Base-by-base conservation (phyloP, 2,797 vertebrate species). In the Halcyon smyrnensis region DNA sequence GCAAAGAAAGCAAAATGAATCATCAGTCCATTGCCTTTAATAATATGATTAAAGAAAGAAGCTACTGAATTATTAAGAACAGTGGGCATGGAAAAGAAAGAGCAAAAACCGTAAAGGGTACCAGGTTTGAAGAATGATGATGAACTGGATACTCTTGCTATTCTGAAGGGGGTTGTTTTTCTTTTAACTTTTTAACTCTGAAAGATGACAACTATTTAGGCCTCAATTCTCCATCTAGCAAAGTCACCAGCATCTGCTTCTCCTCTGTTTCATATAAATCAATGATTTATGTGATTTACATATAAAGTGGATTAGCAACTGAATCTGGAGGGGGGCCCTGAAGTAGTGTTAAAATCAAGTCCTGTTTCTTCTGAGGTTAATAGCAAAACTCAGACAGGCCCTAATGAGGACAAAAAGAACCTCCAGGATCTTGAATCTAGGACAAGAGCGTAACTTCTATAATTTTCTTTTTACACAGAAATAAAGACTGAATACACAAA, bases 1-100 rank as follows among this genome's bases (percentile, higher is more conserved):
- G 90, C 94, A 95, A 94, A 95, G 91, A 92, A 93, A 95, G 94
- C 81, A 95, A 96, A 96, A 95, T 95, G 93, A 92, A 94, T 93
- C 88, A 97, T 90, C 90, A 89, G 60, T 46, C 81, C 95, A 87
- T 79, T 92, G 93, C 88, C 86, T 95, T 90, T 96, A 97, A 95
- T 95, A 95, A 87, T 89, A 85, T 92, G 88, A 95, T 97, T 97
- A 95, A 97, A 97, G 91, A 96, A 95, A 93, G 88, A 87, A 83
- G n/a, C 50, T 87, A 78, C 81, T 97, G 86, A 96, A 97, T 95
- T 97, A 95, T 95, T 95, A 92, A 97, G 88, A 93, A 56, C 28
- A 86, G 75, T 65, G 56, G 16, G 20, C 41, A 78, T 83, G 10
- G 78, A 87, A 94, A 87, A 93, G 89, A 89, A 95, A 82, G 62